Evolutionary conservation across 2,113 vertebrate genomes (phyloP).

Genomic region (Semicossyphus pulcher): DNA sequence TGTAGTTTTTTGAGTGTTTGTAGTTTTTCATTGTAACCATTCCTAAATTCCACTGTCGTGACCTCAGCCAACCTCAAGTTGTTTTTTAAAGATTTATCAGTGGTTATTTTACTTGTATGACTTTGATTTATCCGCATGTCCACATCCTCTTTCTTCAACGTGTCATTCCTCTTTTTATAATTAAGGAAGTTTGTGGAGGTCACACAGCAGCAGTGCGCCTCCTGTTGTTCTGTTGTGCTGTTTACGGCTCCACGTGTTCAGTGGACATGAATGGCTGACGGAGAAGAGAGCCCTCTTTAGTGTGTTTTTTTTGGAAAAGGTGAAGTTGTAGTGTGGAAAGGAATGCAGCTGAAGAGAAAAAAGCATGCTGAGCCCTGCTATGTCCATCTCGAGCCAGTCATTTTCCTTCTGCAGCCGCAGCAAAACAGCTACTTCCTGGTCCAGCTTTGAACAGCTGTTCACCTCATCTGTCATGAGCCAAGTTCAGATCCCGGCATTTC

Average conservation of each 20-base stretch:
- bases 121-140: constrained; percentile 19
- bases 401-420: constrained; percentile 51
- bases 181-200: constrained; percentile 51
- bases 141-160: constrained; percentile 58
- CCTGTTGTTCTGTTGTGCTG: constrained; percentile 38
- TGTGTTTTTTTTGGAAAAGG: constrained; percentile 33
- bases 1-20: not conserved
- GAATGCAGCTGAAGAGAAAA: constrained; percentile 50
- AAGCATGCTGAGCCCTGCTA: constrained; percentile 40
- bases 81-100: constrained; percentile 6
- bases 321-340: constrained; percentile 53
- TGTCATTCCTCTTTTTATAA: constrained; percentile 55
- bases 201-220: constrained; percentile 12
- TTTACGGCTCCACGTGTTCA: constrained; percentile 16
- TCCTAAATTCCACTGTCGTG: not conserved
- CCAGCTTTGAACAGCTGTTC: constrained; percentile 72
- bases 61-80: not conserved
- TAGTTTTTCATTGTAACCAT: not conserved
- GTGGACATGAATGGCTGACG: constrained; percentile 24
- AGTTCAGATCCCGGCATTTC: constrained; percentile 55
- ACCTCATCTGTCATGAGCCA: constrained; percentile 56
- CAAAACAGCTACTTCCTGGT: constrained; percentile 55
- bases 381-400: constrained; percentile 41
- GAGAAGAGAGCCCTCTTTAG: constrained; percentile 21
- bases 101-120: not conserved